Conservation (phyloP, 2,888 invertebrate genomes). For the Onchidella celtica region DNA sequence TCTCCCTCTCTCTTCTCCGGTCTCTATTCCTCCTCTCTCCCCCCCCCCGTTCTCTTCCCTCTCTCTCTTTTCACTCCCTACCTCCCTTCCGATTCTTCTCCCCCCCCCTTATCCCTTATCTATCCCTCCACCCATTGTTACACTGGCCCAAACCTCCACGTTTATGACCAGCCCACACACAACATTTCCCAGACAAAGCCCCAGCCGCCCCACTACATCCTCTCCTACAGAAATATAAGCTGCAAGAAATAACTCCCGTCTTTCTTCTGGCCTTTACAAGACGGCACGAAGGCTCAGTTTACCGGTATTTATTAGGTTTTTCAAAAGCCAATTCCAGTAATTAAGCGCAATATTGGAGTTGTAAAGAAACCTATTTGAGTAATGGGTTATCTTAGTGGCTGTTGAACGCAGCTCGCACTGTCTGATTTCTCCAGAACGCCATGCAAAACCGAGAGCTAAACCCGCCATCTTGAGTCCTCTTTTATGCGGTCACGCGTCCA, state of each 20-base stretch:
- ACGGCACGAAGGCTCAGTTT: neutral
- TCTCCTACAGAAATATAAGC: too few relatives aligned
- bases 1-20: neutral
- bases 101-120: neutral
- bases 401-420: slow-evolving; percentile 23
- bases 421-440: slow-evolving; percentile 19
- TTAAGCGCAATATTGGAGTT: slow-evolving; percentile 42
- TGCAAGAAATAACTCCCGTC: neutral
- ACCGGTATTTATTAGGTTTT: slow-evolving; percentile 21
- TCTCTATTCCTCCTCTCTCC: neutral
- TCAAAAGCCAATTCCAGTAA: slow-evolving; percentile 42
- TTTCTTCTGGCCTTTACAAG: neutral
- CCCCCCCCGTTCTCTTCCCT: neutral
- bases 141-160: too few relatives aligned
- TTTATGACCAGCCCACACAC: too few relatives aligned
- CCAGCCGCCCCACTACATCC: too few relatives aligned
- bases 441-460: slow-evolving; percentile 46
- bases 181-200: too few relatives aligned
- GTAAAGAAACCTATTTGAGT: slow-evolving; percentile 45
- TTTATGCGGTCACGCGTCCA: slow-evolving; percentile 39
- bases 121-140: too few relatives aligned
- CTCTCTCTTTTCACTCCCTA: neutral
- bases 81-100: neutral
- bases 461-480: slow-evolving; percentile 31
- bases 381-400: slow-evolving; percentile 38